phyloP scores from a whole-genome alignment of 2,113 vertebrate species.

The Pao palembangensis region DNA sequence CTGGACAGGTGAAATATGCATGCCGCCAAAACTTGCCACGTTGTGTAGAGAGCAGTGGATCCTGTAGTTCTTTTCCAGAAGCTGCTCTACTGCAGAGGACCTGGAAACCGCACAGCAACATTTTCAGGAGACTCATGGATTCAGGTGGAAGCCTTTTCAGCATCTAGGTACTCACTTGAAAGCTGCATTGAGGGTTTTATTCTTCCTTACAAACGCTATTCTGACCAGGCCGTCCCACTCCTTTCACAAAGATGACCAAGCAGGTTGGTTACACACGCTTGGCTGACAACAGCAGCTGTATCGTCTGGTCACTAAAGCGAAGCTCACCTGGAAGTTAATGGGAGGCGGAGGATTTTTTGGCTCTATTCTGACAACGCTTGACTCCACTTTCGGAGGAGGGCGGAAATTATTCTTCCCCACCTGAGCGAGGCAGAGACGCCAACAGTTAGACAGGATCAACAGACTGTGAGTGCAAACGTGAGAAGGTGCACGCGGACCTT shows the following conservation, averaged over 20 bases:
- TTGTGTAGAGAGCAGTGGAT: conserved; percentile 93
- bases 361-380: conserved; percentile 95
- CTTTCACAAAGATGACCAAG: conserved; percentile 61
- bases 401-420: conserved; percentile 98
- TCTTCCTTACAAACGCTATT: conserved; percentile 98
- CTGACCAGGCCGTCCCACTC: conserved; percentile 97
- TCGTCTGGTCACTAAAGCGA: no score
- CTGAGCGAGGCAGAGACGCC: conserved; percentile 58
- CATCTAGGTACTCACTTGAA: conserved; percentile 88
- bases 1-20: no score
- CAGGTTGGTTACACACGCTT: not conserved
- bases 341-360: conserved; percentile 96
- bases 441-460: not conserved
- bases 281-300: no score
- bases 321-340: conserved; percentile 91
- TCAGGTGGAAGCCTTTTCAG: not conserved
- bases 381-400: conserved; percentile 98
- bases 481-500: conserved; percentile 75
- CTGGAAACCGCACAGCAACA: conserved; percentile 55
- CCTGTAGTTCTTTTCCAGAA: conserved; percentile 94
- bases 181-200: conserved; percentile 90
- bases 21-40: conserved; percentile 73
- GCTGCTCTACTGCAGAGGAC: conserved; percentile 87
- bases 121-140: not conserved
- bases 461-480: not conserved